These are phyloP conservation scores for Pseudoips prasinana DNA, from an alignment of 2,888 invertebrate species.

Conservation along the genomic window DNA sequence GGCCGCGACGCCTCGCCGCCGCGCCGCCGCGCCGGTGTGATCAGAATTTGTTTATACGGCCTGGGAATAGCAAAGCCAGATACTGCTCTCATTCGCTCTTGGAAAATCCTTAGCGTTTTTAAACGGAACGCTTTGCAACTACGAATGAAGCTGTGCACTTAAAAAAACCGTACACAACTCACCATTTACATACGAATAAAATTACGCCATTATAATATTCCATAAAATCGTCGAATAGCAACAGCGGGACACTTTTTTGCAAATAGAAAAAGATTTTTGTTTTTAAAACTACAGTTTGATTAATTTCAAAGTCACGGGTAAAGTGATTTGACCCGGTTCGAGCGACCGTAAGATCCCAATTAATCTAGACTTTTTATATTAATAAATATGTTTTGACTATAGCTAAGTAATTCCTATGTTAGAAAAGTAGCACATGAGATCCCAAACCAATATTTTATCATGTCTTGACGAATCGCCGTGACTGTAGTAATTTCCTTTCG, in stretches of 20 bases:
- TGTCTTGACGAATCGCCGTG: no score
- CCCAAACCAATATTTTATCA: conserved; percentile 1
- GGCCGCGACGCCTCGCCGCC: conserved; percentile 31
- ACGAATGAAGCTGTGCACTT: conserved; percentile 68
- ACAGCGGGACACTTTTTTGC: conserved; percentile 29
- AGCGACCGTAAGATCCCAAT: conserved; percentile 9
- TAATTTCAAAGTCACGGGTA: conserved; percentile 10
- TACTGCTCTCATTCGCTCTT: conserved; percentile 68
- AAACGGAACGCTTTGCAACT: conserved; percentile 67
- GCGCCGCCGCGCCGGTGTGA: conserved; percentile 65
- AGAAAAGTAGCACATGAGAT: conserved; percentile 17
- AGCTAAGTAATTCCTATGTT: conserved; percentile 5
- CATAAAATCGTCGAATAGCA: conserved; percentile 32
- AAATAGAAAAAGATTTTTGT: conserved; percentile 20
- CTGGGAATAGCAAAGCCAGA: conserved; percentile 69
- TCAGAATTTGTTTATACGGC: conserved; percentile 73
- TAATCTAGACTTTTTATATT: conserved; percentile 7
- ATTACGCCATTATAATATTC: conserved; percentile 47
- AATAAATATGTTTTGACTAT: conserved; percentile 6
- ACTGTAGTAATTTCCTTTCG: background rate
- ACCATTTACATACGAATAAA: conserved; percentile 60
- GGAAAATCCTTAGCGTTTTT: conserved; percentile 75
- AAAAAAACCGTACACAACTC: conserved; percentile 46
- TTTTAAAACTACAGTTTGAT: conserved; percentile 4
- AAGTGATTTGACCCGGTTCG: conserved; percentile 19